Evolutionary conservation across 1,140 invertebrate genomes (phyloP).

Genomic region (Rhyzopertha dominica): DNA sequence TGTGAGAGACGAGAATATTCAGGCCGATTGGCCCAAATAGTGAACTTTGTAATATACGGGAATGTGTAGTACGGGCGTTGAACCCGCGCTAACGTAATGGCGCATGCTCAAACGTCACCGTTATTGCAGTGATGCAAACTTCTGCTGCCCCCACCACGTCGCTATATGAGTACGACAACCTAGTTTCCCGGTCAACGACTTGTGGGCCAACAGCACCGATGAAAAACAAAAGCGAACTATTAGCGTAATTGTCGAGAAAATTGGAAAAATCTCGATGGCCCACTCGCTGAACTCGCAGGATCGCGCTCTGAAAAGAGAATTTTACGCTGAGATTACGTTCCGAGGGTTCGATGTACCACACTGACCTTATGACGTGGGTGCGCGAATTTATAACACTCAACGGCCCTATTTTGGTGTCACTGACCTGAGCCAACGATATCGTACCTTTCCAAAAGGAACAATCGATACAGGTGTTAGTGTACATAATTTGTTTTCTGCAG

Average conservation of each 20-base stretch:
- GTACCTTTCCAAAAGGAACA: too few species aligned
- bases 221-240: conserved; percentile 28
- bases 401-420: too few species aligned
- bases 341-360: conserved; percentile 23
- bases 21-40: conserved; percentile 27
- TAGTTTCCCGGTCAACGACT: conserved; percentile 32
- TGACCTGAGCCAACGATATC: too few species aligned
- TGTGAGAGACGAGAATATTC: conserved; percentile 23
- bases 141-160: conserved; percentile 19
- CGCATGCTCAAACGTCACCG: conserved; percentile 28
- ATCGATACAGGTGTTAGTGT: too few species aligned
- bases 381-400: too few species aligned
- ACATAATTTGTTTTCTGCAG: too few species aligned
- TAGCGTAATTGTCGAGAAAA: background rate
- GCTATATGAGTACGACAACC: conserved; percentile 38
- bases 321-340: background rate
- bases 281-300: background rate
- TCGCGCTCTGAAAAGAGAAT: background rate
- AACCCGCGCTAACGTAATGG: conserved; percentile 16
- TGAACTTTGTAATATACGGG: conserved; percentile 26
- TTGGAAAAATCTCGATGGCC: too few species aligned
- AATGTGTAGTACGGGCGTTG: conserved; percentile 25
- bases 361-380: conserved; percentile 28
- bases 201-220: conserved; percentile 7
- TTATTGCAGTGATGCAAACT: conserved; percentile 23